A percentile compares a stretch with the other conserved stretches of the same genome.
These are phyloP conservation scores for Neoscelio sp. DNA, from an alignment of 2,888 invertebrate genomes.

Conservation along the genomic window DNA sequence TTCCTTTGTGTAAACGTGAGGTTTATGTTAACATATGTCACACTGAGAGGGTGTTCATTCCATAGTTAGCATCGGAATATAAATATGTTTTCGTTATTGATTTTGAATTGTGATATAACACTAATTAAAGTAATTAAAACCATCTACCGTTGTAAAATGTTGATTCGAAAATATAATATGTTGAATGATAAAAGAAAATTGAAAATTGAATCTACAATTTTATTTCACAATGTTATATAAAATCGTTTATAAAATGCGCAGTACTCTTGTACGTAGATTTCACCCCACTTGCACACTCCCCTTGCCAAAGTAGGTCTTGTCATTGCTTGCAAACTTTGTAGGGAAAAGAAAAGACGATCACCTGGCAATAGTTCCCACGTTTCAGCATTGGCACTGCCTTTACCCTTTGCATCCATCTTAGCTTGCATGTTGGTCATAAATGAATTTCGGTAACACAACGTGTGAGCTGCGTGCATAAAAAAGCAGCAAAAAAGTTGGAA, in stretches of 20 bases:
- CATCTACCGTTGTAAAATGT: too few relatives aligned
- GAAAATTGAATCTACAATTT: too few relatives aligned
- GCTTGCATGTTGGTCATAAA: conserved; percentile 73
- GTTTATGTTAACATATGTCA: conserved; percentile 27
- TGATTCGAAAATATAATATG: too few relatives aligned
- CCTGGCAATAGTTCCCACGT: conserved; percentile 83
- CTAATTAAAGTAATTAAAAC: too few relatives aligned
- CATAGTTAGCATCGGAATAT: too few relatives aligned
- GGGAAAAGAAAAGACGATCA: conserved; percentile 77
- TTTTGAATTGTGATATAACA: too few relatives aligned
- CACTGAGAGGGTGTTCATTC: neutral
- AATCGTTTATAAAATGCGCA: conserved; percentile 25
- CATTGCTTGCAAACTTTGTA: conserved; percentile 69
- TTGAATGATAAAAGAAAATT: too few relatives aligned
- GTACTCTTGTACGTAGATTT: conserved; percentile 52
- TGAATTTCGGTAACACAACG: conserved; percentile 63
- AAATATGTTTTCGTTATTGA: too few relatives aligned
- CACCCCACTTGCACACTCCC: conserved; percentile 61
- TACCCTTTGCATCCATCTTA: conserved; percentile 71
- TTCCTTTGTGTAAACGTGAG: neutral
- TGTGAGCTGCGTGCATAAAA: conserved; percentile 59
- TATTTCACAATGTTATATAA: too few relatives aligned
- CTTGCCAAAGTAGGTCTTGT: conserved; percentile 72
- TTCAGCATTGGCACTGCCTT: conserved; percentile 80
- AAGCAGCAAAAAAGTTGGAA: conserved; percentile 56